These are phyloP conservation scores for Drosophila gaucha DNA, from an alignment of 2,888 invertebrate genomes.

Conservation along the genomic window DNA sequence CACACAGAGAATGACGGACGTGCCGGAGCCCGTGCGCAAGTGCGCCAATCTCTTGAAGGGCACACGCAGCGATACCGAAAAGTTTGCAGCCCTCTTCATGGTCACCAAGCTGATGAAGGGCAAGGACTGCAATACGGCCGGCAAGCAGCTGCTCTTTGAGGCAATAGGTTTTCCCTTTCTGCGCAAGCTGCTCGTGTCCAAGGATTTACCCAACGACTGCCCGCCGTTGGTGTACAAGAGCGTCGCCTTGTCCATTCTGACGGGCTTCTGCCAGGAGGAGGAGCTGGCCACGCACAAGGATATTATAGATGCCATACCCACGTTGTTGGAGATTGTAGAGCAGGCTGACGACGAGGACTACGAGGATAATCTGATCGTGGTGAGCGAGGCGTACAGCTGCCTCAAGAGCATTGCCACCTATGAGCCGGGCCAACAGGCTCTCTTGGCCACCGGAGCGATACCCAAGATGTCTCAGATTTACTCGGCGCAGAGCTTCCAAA, in stretches of 20 bases:
- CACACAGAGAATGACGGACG: conserved; percentile 78
- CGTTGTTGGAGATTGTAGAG: conserved; percentile 93
- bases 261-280: conserved; percentile 93
- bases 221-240: conserved; percentile 96
- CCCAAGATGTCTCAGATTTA: conserved; percentile 94
- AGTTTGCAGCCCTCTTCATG: conserved; percentile 96
- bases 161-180: conserved; percentile 95
- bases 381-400: conserved; percentile 94
- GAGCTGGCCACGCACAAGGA: conserved; percentile 92
- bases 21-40: conserved; percentile 93
- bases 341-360: conserved; percentile 93
- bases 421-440: conserved; percentile 91
- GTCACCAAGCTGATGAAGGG: conserved; percentile 95
- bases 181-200: conserved; percentile 90
- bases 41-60: conserved; percentile 92
- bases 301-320: conserved; percentile 92
- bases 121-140: conserved; percentile 91
- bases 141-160: conserved; percentile 93
- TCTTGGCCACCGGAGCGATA: conserved; percentile 91
- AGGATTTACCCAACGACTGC: conserved; percentile 93
- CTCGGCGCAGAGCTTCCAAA: conserved; percentile 94
- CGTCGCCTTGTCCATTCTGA: conserved; percentile 93
- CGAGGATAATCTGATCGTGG: conserved; percentile 93
- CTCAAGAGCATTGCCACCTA: conserved; percentile 92
- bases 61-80: conserved; percentile 94